These are phyloP conservation scores for Nephrotoma appendiculata DNA, from an alignment of 2,888 invertebrate species.

Conservation along the genomic window DNA sequence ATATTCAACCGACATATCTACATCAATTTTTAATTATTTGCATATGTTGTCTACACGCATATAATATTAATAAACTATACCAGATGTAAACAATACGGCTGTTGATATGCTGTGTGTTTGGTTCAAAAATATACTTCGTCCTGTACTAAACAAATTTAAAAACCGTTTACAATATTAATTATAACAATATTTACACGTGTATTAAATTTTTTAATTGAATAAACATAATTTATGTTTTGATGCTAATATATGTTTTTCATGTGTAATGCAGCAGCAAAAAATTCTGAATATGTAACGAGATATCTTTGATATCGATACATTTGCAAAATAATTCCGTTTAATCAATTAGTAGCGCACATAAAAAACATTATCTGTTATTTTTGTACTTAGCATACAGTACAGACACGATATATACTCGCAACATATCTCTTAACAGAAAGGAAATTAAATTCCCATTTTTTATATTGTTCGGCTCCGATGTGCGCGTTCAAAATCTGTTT, in stretches of 20 bases:
- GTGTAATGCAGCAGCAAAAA: neutral
- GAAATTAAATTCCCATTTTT: neutral
- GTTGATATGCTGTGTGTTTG: too few relatives aligned
- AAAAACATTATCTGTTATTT: neutral
- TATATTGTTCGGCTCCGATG: neutral
- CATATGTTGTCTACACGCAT: too few relatives aligned
- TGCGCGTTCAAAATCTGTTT: neutral
- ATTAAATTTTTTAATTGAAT: too few relatives aligned
- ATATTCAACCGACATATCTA: too few relatives aligned
- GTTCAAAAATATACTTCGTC: too few relatives aligned
- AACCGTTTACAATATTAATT: too few relatives aligned
- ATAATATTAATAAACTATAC: too few relatives aligned
- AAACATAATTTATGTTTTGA: too few relatives aligned
- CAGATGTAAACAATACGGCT: too few relatives aligned
- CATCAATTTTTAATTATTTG: too few relatives aligned
- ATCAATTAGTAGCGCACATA: neutral
- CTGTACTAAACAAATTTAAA: too few relatives aligned
- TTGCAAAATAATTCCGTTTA: neutral
- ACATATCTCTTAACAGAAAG: neutral
- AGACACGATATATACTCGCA: neutral
- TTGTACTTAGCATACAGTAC: neutral
- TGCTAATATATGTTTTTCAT: neutral
- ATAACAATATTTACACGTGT: too few relatives aligned
- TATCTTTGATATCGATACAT: neutral
- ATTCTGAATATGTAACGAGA: neutral